phyloP scores from a whole-genome alignment of 2,888 invertebrate genomes.

The Ormyrus pomaceus region DNA sequence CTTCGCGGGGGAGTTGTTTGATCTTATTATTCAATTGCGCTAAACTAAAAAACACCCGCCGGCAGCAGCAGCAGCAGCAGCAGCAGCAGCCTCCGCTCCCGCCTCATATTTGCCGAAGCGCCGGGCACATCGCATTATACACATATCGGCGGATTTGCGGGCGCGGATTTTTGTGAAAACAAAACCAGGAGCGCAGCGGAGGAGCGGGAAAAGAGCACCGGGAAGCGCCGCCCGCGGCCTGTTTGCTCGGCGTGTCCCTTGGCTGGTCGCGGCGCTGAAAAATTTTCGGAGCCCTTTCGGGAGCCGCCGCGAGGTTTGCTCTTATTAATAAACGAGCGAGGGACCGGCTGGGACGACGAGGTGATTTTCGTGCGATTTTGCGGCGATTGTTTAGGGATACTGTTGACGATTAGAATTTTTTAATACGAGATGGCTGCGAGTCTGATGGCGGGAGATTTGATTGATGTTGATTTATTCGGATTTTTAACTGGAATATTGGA shows the following conservation, averaged over 20 bases:
- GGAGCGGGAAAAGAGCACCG: constrained; percentile 38
- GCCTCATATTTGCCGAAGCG: no score
- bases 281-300: constrained; percentile 38
- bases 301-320: constrained; percentile 51
- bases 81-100: no score
- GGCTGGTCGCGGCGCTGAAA: constrained; percentile 48
- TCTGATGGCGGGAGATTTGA: no score
- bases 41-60: constrained; percentile 70
- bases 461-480: no score
- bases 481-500: no score
- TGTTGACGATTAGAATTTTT: no score
- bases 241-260: constrained; percentile 55
- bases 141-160: neutral
- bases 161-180: constrained; percentile 20
- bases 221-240: constrained; percentile 52
- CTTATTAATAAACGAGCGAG: constrained; percentile 34
- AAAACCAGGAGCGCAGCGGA: neutral
- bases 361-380: no score
- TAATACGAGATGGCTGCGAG: no score
- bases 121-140: no score
- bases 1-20: constrained; percentile 65
- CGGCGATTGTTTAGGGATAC: no score
- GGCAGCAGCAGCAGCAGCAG: constrained; percentile 19
- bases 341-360: no score
- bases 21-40: constrained; percentile 74